phyloP scores from a whole-genome alignment of 2,797 vertebrate genomes.

The Alca torda region DNA sequence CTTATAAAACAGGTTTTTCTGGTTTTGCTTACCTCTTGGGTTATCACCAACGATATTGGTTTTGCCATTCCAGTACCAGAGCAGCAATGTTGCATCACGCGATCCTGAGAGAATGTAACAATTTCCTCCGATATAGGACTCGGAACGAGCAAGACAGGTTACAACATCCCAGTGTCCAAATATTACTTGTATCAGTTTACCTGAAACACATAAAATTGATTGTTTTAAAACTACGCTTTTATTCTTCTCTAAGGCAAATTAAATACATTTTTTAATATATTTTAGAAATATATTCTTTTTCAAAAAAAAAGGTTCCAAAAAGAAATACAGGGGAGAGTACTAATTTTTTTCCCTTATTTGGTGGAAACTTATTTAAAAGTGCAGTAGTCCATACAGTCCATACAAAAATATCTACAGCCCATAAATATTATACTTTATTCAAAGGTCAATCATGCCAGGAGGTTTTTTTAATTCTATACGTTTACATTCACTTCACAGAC shows the following conservation, averaged over 20 bases:
- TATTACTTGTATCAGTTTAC: constrained; percentile 94
- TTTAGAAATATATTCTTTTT: not conserved
- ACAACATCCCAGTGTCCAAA: constrained; percentile 98
- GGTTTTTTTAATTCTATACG: not conserved
- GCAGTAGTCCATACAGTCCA: not conserved
- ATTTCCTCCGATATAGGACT: constrained; percentile 96
- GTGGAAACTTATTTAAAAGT: not conserved
- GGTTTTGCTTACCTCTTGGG: constrained; percentile 82
- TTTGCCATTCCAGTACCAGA: constrained; percentile 99
- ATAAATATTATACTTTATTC: not conserved
- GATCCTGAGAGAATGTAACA: constrained; percentile 96
- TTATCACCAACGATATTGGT: constrained; percentile 89
- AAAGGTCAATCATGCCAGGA: not conserved
- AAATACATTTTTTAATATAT: not conserved
- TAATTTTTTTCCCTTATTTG: not conserved
- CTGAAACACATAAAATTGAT: constrained; percentile 72
- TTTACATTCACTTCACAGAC: not conserved
- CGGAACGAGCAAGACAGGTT: constrained; percentile 91
- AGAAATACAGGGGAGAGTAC: not conserved
- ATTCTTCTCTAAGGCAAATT: not conserved
- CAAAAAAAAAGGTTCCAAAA: not conserved
- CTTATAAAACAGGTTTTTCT: constrained; percentile 20
- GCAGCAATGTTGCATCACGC: constrained; percentile 93
- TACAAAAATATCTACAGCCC: not conserved
- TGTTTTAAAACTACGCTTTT: not conserved